These are phyloP conservation scores for Discoglossus pictus DNA, from an alignment of 2,797 vertebrate species.

Conservation along the genomic window DNA sequence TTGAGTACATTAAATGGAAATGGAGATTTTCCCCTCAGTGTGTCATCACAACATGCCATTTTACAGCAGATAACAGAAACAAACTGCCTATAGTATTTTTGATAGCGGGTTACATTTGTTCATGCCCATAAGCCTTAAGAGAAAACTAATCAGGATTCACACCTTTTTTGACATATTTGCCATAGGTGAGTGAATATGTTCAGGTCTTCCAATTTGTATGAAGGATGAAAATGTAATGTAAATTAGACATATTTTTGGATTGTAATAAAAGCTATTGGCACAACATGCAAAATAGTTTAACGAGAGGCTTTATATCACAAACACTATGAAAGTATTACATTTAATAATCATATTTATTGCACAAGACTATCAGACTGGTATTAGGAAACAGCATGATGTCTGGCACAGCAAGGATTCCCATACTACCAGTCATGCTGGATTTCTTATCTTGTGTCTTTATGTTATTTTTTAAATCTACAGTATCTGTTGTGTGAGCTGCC, in stretches of 20 bases:
- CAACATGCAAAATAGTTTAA: not conserved
- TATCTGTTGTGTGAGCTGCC: no score
- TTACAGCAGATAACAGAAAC: not conserved
- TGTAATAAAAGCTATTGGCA: not conserved
- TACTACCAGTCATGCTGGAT: no score
- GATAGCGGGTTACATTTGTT: not conserved
- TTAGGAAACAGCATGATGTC: no score
- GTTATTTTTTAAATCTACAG: no score
- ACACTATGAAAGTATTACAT: slow-evolving; percentile 4
- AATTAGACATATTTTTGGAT: not conserved
- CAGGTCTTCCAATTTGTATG: not conserved
- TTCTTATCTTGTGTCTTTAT: no score
- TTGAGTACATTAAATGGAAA: slow-evolving; percentile 16
- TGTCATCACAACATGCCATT: slow-evolving; percentile 1
- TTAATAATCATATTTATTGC: no score
- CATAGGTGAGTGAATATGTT: not conserved
- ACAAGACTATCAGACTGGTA: no score
- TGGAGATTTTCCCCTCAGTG: slow-evolving; percentile 12
- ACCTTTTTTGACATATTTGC: slow-evolving; percentile 9
- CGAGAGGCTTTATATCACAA: not conserved
- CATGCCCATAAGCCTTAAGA: not conserved
- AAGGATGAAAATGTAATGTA: not conserved
- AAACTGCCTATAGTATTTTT: not conserved
- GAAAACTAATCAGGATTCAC: slow-evolving; percentile 8
- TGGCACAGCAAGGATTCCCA: no score